Conservation (phyloP, 2,113 vertebrate genomes). For the Leucosticte australis region DNA sequence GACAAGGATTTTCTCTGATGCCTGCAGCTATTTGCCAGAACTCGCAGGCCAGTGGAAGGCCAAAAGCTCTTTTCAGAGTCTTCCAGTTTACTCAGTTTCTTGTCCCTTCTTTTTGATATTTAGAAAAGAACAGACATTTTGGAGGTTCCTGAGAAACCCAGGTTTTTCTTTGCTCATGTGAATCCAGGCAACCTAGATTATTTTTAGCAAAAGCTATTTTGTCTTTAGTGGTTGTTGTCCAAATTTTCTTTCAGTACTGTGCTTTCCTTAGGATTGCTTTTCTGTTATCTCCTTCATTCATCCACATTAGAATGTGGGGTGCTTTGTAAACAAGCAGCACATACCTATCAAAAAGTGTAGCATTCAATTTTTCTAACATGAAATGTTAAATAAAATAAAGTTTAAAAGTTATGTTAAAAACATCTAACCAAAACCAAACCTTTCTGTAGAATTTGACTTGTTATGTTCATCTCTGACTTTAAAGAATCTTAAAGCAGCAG, state of each 20-base stretch:
- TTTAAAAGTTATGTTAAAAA: neutral
- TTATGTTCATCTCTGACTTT: neutral
- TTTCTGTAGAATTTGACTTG: neutral
- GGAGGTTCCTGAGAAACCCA: neutral
- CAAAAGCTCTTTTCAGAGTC: neutral
- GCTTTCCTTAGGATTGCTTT: neutral
- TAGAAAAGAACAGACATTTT: neutral
- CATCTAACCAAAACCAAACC: neutral
- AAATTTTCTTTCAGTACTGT: neutral
- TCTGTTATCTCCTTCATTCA: neutral
- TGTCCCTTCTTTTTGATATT: neutral
- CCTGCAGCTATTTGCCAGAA: neutral
- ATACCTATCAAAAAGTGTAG: neutral
- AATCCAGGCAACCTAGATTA: neutral
- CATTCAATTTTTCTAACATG: neutral
- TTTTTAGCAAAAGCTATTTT: neutral
- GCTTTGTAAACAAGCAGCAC: neutral
- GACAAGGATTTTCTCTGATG: neutral
- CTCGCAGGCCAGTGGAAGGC: neutral
- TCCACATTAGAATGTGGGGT: neutral
- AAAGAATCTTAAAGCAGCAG: neutral
- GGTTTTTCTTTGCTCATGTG: neutral
- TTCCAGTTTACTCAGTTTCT: neutral
- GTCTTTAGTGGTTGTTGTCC: neutral
- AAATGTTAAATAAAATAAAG: neutral